phyloP scores from a whole-genome alignment of 2,113 vertebrate species.

The Mormyrus iriodes region DNA sequence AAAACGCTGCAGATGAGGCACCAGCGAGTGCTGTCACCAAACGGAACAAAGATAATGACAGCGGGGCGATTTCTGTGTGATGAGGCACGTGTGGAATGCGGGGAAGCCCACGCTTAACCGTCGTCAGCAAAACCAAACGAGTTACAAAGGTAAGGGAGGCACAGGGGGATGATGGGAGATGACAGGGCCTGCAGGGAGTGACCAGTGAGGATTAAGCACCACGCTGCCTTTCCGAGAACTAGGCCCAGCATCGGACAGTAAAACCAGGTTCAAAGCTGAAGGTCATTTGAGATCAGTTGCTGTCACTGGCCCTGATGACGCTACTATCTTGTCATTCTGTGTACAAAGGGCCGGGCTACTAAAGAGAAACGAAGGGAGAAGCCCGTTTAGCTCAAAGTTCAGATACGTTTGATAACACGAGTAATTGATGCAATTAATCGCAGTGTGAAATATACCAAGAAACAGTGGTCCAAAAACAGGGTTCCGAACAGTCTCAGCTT shows the following conservation, averaged over 20 bases:
- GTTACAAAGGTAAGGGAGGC: background rate
- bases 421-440: background rate
- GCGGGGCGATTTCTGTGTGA: background rate
- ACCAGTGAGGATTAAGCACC: background rate
- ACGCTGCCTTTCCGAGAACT: background rate
- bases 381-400: background rate
- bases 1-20: background rate
- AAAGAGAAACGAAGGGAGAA: background rate
- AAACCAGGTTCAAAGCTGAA: background rate
- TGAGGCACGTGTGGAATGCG: background rate
- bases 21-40: background rate
- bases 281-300: background rate
- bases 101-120: background rate
- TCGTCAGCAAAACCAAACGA: background rate
- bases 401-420: background rate
- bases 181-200: background rate
- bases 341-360: background rate
- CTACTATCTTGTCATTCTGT: background rate
- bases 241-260: background rate
- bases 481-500: background rate
- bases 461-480: background rate
- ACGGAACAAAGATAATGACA: background rate
- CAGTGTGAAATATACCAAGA: background rate
- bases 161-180: background rate
- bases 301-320: background rate